A percentile compares a stretch with the other conserved stretches of the same genome.
Conservation (phyloP, 2,888 invertebrate genomes). For the Lithophane socia region DNA sequence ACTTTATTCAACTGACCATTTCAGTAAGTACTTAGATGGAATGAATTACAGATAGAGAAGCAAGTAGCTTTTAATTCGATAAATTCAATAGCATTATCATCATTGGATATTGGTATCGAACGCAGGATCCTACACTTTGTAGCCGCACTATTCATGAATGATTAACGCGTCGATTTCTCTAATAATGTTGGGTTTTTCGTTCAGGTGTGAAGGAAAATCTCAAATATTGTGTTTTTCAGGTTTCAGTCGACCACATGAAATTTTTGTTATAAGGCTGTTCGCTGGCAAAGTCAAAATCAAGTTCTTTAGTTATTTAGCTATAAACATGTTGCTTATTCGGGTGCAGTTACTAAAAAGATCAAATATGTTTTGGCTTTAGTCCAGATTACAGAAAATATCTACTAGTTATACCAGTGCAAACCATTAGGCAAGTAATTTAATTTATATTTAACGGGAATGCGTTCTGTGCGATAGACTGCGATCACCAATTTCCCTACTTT, state of each 20-base stretch:
- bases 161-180: background rate
- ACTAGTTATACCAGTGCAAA: background rate
- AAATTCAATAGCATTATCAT: background rate
- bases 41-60: background rate
- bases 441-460: background rate
- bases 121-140: background rate
- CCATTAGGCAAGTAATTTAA: slow-evolving; percentile 7
- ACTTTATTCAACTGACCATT: background rate
- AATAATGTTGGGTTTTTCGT: background rate
- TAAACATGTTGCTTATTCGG: background rate
- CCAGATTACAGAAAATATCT: slow-evolving; percentile 10
- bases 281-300: background rate
- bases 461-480: background rate
- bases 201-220: background rate
- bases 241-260: background rate
- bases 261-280: background rate
- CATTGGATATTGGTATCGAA: background rate
- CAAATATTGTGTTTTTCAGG: background rate
- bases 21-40: background rate
- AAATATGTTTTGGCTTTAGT: slow-evolving; percentile 13
- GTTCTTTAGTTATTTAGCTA: background rate
- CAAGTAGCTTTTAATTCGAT: background rate
- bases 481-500: background rate
- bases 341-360: slow-evolving; percentile 15
- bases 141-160: background rate